Evolutionary conservation across 2,888 invertebrate genomes (phyloP), one percentile per base, ranked within the genome.

Genomic region (Macrosoma leucophasiata): DNA sequence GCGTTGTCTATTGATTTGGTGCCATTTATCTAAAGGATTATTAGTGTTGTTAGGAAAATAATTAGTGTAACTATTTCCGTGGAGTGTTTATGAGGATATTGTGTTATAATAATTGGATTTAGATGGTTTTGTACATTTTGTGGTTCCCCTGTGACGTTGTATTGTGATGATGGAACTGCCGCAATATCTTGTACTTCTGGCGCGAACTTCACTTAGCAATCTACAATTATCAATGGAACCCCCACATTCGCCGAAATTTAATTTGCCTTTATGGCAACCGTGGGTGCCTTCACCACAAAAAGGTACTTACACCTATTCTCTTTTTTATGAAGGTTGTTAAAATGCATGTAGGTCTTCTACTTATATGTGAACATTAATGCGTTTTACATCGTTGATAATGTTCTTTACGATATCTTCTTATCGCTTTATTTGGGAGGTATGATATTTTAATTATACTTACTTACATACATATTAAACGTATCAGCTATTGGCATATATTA

Each of bases 191-290:
- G 60, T 76, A 46, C 62, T 84, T 41, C 62, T 85, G 58, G 67
- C 76, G 56, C 71, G 72, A 61, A 73, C 71, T 56, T 72, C 81
- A 42, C 53, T 73, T 45, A 68, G 55, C 52, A 66, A 60, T 48
- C 58, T 73, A 42, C 67, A 73, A 40, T 58, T 58, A 30, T 65
- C 72, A 28, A 84, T 85, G 84, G 85, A 85, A 51, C 84, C 84
- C 17, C 84, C 84, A 20, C 73, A 84, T 34, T 85, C 85, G 11
- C 85, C 85, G 4, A 85, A 85, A 50, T 85, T 84, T 56, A 84
- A 82, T 54, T 33, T 82, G 60, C 70, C 84, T 33, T 52, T 85
- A 22, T 85, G 85, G 85, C 85, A 85, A 43, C 85, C 85, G 18
- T 85, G 85, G 85, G 54, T 78, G 35, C 50, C 65, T 9, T 74